Evolutionary conservation across 2,113 vertebrate genomes (phyloP), one percentile per base, ranked within the genome.

Genomic region (Nesogale talazaci): DNA sequence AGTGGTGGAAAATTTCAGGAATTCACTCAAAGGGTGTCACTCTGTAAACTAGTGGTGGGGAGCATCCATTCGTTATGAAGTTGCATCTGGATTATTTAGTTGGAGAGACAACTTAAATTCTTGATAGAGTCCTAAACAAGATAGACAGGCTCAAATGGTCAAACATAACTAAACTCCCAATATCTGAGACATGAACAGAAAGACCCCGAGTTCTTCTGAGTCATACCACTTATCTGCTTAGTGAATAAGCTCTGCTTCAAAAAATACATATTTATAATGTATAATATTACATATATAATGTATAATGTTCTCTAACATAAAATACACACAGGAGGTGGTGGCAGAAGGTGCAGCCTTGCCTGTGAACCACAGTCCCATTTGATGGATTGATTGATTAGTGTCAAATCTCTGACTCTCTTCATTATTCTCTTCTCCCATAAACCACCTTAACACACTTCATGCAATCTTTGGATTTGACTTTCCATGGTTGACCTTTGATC

Each of bases 121-220:
- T 79, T 72, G 82, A 91, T 85, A 87, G 40, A 79, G 2, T 59
- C 70, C 27, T 70, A 86, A 88, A 90, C 22, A 72, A 92, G 83
- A 1, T 59, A 83, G 91, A 36, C 20, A 88, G 34, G 11, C 52
- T 19, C 80, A 92, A 93, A 19, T 46, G 70, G 52, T 19, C 63
- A 80, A 94, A 95, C 69, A 72, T 92, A 90, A 92, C 84, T 27
- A 31, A 6, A 85, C 4, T 79, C 40, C 31, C 85, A 78, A 79
- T 93, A 82, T 29, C 27, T 88, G 27, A 95, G 79, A 96, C 85
- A 56, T 83, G 40, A 95, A 75, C 27, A 87, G n/a, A 89, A 92
- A 67, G 25, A 38, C 6, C 75, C 9, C 29, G 57, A 16, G 75
- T 75, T 85, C 67, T 74, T 95, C 1, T 67, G 82, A 76, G 34